These are phyloP conservation scores for Drosophila percnosoma DNA, from an alignment of 2,888 invertebrate species.

Conservation along the genomic window DNA sequence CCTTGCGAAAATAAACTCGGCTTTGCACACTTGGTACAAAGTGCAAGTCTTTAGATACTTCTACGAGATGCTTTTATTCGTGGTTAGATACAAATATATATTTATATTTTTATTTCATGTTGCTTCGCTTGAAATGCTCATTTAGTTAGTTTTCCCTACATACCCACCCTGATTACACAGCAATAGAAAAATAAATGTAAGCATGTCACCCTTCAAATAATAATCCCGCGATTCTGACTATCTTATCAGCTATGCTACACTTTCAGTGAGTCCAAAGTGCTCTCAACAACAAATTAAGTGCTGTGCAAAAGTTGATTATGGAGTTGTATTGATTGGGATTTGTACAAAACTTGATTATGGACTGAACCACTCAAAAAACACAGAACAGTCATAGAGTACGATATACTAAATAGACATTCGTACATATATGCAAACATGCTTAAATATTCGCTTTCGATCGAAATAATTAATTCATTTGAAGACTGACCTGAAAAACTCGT, in stretches of 20 bases:
- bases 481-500: not conserved
- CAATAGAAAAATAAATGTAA: constrained; percentile 15
- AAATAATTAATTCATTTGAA: not conserved
- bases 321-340: constrained; percentile 14
- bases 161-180: constrained; percentile 24
- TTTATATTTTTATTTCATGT: not conserved
- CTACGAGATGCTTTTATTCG: not conserved
- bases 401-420: not conserved
- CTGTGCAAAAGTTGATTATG: constrained; percentile 13
- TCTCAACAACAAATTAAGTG: constrained; percentile 31
- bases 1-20: constrained; percentile 33
- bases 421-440: not conserved
- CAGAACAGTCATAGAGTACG: too few relatives aligned
- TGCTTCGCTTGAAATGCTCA: not conserved
- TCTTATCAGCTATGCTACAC: constrained; percentile 63
- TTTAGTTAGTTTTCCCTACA: not conserved
- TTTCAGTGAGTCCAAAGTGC: constrained; percentile 60
- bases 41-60: constrained; percentile 24
- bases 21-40: constrained; percentile 22
- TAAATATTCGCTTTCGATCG: constrained; percentile 1
- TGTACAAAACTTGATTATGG: not conserved
- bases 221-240: constrained; percentile 47
- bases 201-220: constrained; percentile 2
- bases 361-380: not conserved
- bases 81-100: not conserved